Evolutionary conservation across 2,113 vertebrate species (phyloP), one percentile per base, ranked within the genome.

Genomic region (Mobula hypostoma): DNA sequence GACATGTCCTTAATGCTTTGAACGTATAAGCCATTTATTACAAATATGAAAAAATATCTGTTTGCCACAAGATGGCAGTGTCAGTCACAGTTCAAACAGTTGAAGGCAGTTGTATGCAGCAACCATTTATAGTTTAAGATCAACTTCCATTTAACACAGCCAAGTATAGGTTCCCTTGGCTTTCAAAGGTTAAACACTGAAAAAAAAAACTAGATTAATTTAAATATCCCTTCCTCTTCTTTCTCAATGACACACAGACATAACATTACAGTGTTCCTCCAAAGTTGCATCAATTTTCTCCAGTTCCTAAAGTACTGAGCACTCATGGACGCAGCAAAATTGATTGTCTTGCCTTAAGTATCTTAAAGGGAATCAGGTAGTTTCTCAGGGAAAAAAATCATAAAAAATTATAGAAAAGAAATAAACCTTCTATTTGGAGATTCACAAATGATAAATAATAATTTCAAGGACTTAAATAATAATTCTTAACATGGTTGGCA

Each of bases 11-110:
- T 7, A 17, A n/a, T 90, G 29, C 29, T 7, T 15, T 66, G 27
- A 1, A n/a, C 15, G 63, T 63, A 6, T 15, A 66, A 17, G 58
- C 15, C 11, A 87, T 87, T 66, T 11, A 88, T 63, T n/a, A 21
- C 29, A 66, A 88, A n/a, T 66, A 63, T 17, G 66, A 17, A 27
- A 66, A 90, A 61, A 32, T 90, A 61, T 27, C 85, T 90, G 29
- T 32, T 90, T 68, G 85, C 85, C 85, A 90, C 85, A 90, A 90
- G 85, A 32, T 90, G 85, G 85, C 85, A 90, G 61, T 90, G 85
- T 90, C 61, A 90, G 61, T 66, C 85, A 90, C 85, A 66, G 85
- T 66, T 66, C 29, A 32, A 90, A 90, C 61, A 66, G 58, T 17
- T 79, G 61, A 66, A 66, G 15, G 12, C 36, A 19, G n/a, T 88